A percentile compares a stretch with the other conserved stretches of the same genome.
Conservation (phyloP, 2,888 invertebrate genomes). For the Ennomos fuscantarius region DNA sequence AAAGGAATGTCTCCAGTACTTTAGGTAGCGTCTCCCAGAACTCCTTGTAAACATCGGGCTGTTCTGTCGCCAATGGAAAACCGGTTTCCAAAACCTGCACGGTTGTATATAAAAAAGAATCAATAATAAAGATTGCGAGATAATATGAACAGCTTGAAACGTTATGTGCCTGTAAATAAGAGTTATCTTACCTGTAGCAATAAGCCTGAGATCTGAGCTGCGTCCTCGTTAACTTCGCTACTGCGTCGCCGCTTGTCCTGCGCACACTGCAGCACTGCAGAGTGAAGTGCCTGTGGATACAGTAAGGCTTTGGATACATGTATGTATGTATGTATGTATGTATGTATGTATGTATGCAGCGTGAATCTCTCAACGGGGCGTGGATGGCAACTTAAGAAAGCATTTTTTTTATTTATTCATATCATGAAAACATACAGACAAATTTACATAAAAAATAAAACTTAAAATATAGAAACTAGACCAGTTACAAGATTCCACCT, state of each 20-base stretch:
- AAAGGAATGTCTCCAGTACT: slow-evolving; percentile 96
- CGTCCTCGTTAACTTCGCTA: slow-evolving; percentile 55
- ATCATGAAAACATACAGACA: no score
- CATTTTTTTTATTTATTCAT: no score
- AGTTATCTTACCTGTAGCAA: slow-evolving; percentile 53
- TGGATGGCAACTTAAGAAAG: no score
- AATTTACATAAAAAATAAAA: no score
- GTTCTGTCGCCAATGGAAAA: slow-evolving; percentile 93
- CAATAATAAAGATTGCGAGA: no score
- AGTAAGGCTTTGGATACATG: background rate
- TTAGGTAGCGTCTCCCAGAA: slow-evolving; percentile 95
- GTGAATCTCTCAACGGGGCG: no score
- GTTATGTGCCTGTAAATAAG: no score
- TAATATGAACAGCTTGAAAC: no score
- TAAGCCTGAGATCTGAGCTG: slow-evolving; percentile 58
- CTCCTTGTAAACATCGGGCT: slow-evolving; percentile 88
- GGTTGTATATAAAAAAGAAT: background rate
- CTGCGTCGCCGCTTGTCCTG: slow-evolving; percentile 52
- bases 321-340: no score
- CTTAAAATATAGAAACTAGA: no score
- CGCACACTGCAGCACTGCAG: slow-evolving; percentile 51
- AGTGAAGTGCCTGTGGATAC: slow-evolving; percentile 54
- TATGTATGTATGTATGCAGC: background rate
- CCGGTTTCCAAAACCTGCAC: slow-evolving; percentile 92
- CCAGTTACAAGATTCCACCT: no score